A percentile compares a stretch with the other conserved stretches of the same genome.
phyloP scores from a whole-genome alignment of 2,888 invertebrate genomes.

The Leptinotarsa haldemani region DNA sequence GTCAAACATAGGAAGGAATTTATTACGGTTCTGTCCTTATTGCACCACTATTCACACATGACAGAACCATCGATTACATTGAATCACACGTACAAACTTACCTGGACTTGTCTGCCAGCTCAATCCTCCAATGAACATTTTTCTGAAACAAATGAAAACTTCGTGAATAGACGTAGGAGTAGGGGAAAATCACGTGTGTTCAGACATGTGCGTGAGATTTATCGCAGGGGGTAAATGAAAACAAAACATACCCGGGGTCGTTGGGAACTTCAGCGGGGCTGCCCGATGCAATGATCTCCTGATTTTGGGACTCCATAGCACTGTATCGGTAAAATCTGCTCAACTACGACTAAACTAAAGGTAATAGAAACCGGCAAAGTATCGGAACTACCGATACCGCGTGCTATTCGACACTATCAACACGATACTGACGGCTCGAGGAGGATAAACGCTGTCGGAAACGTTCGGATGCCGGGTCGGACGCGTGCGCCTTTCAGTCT shows the following conservation, averaged over 20 bases:
- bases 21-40: not conserved
- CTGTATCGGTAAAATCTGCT: slow-evolving; percentile 49
- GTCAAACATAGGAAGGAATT: not conserved
- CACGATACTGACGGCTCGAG: slow-evolving; percentile 71
- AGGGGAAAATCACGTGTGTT: slow-evolving; percentile 43
- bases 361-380: slow-evolving; percentile 69
- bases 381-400: slow-evolving; percentile 72
- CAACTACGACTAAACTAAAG: slow-evolving; percentile 73
- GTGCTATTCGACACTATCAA: slow-evolving; percentile 76
- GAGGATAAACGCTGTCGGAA: slow-evolving; percentile 61
- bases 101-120: slow-evolving; percentile 99
- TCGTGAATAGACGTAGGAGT: slow-evolving; percentile 19
- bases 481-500: slow-evolving; percentile 56
- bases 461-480: slow-evolving; percentile 57
- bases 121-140: slow-evolving; percentile 99
- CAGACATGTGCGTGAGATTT: slow-evolving; percentile 43
- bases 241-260: slow-evolving; percentile 84
- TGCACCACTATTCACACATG: not conserved
- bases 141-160: slow-evolving; percentile 83
- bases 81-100: slow-evolving; percentile 67
- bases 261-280: slow-evolving; percentile 93
- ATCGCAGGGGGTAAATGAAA: slow-evolving; percentile 29
- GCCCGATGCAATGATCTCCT: slow-evolving; percentile 81
- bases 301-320: slow-evolving; percentile 80
- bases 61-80: not conserved